phyloP scores from a whole-genome alignment of 2,888 invertebrate genomes.

The Linhomoeus sp. region DNA sequence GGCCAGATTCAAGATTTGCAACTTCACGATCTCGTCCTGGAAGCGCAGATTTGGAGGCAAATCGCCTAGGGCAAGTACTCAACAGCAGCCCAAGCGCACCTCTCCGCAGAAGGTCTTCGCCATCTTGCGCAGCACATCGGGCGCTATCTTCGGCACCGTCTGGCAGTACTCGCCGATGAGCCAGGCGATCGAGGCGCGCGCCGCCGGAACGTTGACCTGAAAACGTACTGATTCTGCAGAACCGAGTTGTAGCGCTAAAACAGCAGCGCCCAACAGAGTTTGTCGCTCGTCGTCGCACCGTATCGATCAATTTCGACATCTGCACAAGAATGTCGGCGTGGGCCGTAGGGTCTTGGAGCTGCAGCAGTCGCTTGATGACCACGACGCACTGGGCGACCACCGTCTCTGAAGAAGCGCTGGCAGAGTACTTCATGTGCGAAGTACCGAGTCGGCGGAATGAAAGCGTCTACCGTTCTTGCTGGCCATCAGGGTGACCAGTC shows the following conservation, averaged over 20 bases:
- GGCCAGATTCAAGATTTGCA: conserved; percentile 81
- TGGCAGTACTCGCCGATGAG: conserved; percentile 69
- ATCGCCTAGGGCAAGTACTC: too few relatives aligned
- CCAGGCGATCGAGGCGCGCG: conserved; percentile 79
- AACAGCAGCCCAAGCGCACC: too few relatives aligned
- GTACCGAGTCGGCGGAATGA: too few relatives aligned
- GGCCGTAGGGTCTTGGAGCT: conserved; percentile 47
- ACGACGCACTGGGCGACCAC: conserved; percentile 79
- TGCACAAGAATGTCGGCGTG: conserved; percentile 66
- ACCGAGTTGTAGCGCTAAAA: background rate
- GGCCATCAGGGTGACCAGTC: conserved; percentile 68
- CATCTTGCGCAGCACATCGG: conserved; percentile 68
- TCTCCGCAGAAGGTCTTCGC: conserved; percentile 67
- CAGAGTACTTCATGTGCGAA: background rate
- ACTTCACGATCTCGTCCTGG: conserved; percentile 76
- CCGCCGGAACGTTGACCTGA: conserved; percentile 45
- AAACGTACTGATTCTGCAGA: background rate
- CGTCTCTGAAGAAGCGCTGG: conserved; percentile 52
- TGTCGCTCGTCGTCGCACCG: conserved; percentile 41
- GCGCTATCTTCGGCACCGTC: conserved; percentile 61
- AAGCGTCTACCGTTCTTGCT: too few relatives aligned
- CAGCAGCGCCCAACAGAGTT: background rate
- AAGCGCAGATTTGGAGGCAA: conserved; percentile 14
- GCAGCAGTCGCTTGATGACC: conserved; percentile 44
- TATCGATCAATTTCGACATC: conserved; percentile 57